Evolutionary conservation across 2,797 vertebrate genomes (phyloP).

Genomic region (Numenius phaeopus): DNA sequence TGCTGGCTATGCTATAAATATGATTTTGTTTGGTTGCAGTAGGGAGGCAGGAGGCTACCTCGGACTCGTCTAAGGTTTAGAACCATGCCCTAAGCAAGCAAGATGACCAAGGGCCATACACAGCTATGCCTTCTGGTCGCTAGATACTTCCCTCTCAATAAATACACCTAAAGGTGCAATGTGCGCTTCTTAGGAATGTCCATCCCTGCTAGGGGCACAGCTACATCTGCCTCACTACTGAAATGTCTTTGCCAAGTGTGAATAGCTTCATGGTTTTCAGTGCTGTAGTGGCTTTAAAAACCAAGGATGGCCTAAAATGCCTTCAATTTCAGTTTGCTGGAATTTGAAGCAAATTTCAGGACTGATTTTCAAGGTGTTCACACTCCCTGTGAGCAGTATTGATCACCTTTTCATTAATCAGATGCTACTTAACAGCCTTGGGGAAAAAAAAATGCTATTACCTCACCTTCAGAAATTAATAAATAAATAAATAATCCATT

Average conservation of each 20-base stretch:
- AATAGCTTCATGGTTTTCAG: not conserved
- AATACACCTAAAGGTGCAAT: rapidly evolving
- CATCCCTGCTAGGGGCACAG: not conserved
- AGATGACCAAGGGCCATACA: not conserved
- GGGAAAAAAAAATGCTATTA: not conserved
- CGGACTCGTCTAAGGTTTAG: not conserved
- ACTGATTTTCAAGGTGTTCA: not conserved
- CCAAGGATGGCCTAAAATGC: not conserved
- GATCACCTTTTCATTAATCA: not conserved
- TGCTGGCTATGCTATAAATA: not conserved
- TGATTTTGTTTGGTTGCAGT: not conserved
- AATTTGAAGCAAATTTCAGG: not conserved
- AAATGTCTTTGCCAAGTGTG: not conserved
- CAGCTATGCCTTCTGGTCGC: not conserved
- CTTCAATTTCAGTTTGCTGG: not conserved
- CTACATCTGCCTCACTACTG: rapidly evolving
- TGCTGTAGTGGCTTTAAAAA: not conserved
- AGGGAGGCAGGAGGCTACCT: not conserved
- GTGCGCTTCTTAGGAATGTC: rapidly evolving
- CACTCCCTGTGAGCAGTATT: not conserved
- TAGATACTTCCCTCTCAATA: not conserved
- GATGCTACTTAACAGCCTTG: not conserved
- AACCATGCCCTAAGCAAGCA: not conserved
- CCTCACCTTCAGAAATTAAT: not conserved
- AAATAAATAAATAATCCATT: not conserved